phyloP scores from a whole-genome alignment of 53 echinoderm and acorn worm species.

The Pentamera pediparva region DNA sequence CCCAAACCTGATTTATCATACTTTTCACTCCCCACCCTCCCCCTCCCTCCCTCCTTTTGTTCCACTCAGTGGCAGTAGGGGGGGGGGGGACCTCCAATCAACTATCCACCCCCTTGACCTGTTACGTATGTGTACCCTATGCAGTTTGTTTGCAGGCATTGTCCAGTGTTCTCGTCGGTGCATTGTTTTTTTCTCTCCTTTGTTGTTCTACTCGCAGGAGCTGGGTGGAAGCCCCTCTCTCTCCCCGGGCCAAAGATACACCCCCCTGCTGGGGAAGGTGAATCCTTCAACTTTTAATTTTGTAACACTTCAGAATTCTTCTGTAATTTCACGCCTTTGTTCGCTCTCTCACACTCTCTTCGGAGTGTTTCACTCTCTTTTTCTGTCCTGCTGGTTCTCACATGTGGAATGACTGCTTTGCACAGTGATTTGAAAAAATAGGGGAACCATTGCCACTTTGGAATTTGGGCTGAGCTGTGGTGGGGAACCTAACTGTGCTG shows the following conservation, averaged over 20 bases:
- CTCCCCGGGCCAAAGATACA: slow-evolving; percentile 76
- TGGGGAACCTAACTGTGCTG: too few species aligned
- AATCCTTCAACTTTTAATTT: slow-evolving; percentile 31
- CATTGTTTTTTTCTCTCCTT: slow-evolving; percentile 40
- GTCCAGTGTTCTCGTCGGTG: slow-evolving; percentile 25
- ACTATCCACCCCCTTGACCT: too few species aligned
- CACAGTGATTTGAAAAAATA: too few species aligned
- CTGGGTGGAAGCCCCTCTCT: slow-evolving; percentile 70
- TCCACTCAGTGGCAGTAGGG: too few species aligned
- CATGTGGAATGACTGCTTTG: background rate
- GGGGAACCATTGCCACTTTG: too few species aligned
- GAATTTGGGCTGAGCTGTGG: too few species aligned
- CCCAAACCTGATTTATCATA: too few species aligned
- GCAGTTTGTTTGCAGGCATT: slow-evolving; percentile 20
- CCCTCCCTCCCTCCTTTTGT: background rate
- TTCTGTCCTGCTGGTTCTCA: background rate
- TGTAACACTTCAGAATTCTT: too few species aligned
- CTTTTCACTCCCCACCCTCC: too few species aligned
- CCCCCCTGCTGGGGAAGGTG: slow-evolving; percentile 90
- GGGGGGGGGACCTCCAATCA: too few species aligned
- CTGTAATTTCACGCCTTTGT: background rate
- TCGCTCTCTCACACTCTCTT: background rate
- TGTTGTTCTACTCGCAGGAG: slow-evolving; percentile 50
- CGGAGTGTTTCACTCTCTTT: slow-evolving; percentile 1
- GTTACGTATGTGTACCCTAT: too few species aligned